Evolutionary conservation across 2,797 vertebrate genomes (phyloP).

Genomic region (Danio aesculapii): DNA sequence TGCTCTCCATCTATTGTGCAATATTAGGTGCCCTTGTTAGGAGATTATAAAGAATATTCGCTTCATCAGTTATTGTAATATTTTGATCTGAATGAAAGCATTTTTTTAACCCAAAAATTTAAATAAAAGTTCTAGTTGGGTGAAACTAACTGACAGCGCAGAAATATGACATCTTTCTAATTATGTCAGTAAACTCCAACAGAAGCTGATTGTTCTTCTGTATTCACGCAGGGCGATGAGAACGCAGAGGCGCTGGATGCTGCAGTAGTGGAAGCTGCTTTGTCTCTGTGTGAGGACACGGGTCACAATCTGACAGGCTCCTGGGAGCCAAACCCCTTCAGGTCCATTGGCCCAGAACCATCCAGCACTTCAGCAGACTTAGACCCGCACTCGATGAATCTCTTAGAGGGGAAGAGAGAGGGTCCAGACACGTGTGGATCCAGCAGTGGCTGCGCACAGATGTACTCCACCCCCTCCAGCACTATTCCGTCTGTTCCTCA

Average conservation of each 20-base stretch:
- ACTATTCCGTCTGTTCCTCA: slow-evolving; percentile 56
- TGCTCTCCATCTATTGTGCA: too few relatives aligned
- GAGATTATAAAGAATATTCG: too few relatives aligned
- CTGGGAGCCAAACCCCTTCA: slow-evolving; percentile 88
- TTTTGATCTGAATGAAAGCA: not conserved
- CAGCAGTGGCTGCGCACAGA: slow-evolving; percentile 61
- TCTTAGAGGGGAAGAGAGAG: slow-evolving; percentile 64
- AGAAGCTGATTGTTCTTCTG: not conserved
- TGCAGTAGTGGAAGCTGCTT: slow-evolving; percentile 92
- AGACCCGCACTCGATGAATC: slow-evolving; percentile 53
- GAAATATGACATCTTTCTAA: not conserved
- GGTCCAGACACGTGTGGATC: slow-evolving; percentile 59
- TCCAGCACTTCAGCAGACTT: slow-evolving; percentile 62
- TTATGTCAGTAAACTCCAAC: not conserved
- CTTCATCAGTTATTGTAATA: too few relatives aligned
- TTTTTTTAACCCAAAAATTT: not conserved
- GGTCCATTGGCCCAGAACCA: slow-evolving; percentile 77
- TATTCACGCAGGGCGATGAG: slow-evolving; percentile 84
- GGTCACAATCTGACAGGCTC: slow-evolving; percentile 86
- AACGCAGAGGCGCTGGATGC: slow-evolving; percentile 92
- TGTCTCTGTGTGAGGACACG: slow-evolving; percentile 94
- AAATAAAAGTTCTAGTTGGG: not conserved
- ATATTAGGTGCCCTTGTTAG: too few relatives aligned
- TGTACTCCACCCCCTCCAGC: slow-evolving; percentile 62
- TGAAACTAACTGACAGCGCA: not conserved